Base-by-base conservation (phyloP, 2,797 vertebrate species). In the Pangasius larnaudii region DNA sequence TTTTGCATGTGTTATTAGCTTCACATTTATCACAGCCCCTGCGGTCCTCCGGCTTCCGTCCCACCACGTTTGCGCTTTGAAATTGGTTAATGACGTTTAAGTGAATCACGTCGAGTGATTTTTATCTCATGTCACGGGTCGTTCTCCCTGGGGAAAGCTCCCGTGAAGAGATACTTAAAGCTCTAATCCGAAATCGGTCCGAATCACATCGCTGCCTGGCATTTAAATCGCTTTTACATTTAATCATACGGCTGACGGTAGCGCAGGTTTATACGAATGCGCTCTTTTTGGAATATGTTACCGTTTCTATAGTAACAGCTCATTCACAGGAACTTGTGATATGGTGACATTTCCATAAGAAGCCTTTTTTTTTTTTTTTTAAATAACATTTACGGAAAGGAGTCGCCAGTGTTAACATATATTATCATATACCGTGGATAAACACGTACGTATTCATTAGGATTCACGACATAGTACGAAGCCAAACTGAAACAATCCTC, bases 1-100 rank as follows among this genome's bases (percentile, higher is more conserved):
- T 94, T 93, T 89, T 90, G 93, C 22, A 93, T 89, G 90, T 22
- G 88, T 90, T 89, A 93, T 94, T 94, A 94, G 91, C 93, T 92
- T 93, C 86, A 67, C 92, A 94, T 96, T 95, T 92, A 93, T 95
- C 94, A 95, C 91, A 91, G 63, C 77, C 74, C 30, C 59, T 46
- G 65, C 24, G 49, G 71, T 83, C 36, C 69, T 79, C 65, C 46
- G 14, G 19, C 89, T 91, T 88, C 78, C 42, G 90, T 91, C 87
- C 67, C 84, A 82, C 89, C 89, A 81, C 90, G 94, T 93, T 93
- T 91, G 89, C 89, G 82, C 85, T 89, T 86, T 88, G 85, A 91
- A 90, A 91, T 84, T 89, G 90, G 84, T 93, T 92, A 89, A 91
- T 90, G 90, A 87, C 59, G 85, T 88, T 90, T 91, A 90, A 92